Conservation (phyloP, 2,888 invertebrate species). For the Drosophila mettleri region DNA sequence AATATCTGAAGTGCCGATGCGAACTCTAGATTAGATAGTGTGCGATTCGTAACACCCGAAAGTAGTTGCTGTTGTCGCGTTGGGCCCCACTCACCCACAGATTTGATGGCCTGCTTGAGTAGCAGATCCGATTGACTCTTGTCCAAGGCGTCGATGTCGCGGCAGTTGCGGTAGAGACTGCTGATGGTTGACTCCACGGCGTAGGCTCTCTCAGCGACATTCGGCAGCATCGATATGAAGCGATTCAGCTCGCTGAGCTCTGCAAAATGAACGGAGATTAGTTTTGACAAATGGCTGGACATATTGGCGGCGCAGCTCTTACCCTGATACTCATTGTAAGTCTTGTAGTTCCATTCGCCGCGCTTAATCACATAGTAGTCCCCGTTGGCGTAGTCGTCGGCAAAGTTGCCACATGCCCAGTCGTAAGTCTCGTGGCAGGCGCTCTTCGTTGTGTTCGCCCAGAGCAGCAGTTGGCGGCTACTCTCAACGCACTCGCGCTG, state of each 20-base stretch:
- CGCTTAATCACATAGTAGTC: slow-evolving; percentile 84
- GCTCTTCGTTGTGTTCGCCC: slow-evolving; percentile 83
- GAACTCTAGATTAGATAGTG: background rate
- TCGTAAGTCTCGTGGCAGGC: slow-evolving; percentile 84
- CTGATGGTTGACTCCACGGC: slow-evolving; percentile 83
- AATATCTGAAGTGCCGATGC: background rate
- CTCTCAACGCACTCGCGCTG: slow-evolving; percentile 84
- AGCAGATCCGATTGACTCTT: slow-evolving; percentile 83
- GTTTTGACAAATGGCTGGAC: background rate
- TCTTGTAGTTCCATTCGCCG: slow-evolving; percentile 84
- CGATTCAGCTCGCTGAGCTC: slow-evolving; percentile 83
- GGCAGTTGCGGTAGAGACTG: slow-evolving; percentile 83
- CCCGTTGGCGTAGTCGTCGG: slow-evolving; percentile 80
- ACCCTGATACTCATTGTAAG: slow-evolving; percentile 85
- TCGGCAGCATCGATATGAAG: slow-evolving; percentile 83
- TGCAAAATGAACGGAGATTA: slow-evolving; percentile 27
- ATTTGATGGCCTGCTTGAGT: slow-evolving; percentile 82
- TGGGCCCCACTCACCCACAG: slow-evolving; percentile 78
- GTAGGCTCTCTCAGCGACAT: slow-evolving; percentile 73
- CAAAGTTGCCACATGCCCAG: slow-evolving; percentile 85
- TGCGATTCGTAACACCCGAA: background rate
- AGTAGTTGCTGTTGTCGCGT: background rate
- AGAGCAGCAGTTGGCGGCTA: slow-evolving; percentile 83
- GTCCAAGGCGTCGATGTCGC: slow-evolving; percentile 83
- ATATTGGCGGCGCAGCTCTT: slow-evolving; percentile 15